phyloP scores from a whole-genome alignment of 2,113 vertebrate genomes.

The Lepus timidus region DNA sequence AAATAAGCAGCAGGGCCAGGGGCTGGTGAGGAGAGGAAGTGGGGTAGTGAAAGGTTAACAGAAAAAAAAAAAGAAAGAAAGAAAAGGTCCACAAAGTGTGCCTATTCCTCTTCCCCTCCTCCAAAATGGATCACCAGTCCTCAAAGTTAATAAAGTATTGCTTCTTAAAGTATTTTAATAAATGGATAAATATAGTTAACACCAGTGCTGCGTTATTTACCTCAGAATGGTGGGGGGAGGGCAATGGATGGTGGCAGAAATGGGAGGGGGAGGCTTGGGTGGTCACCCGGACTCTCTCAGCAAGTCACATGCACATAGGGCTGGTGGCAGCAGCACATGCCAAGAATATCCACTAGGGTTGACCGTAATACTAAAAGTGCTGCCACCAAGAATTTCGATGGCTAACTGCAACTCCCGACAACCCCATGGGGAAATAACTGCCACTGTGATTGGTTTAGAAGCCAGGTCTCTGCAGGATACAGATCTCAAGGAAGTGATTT shows the following conservation, averaged over 20 bases:
- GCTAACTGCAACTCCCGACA: conserved; percentile 1
- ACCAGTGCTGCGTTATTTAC: conserved; percentile 52
- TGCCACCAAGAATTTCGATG: conserved; percentile 40
- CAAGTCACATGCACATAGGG: neutral
- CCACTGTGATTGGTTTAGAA: conserved; percentile 25
- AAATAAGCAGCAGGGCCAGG: conserved; percentile 69
- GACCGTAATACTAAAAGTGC: neutral
- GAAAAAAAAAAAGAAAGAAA: conserved; percentile 59
- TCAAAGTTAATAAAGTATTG: conserved; percentile 71
- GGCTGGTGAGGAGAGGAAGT: conserved; percentile 66
- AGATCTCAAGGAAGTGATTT: conserved; percentile 56
- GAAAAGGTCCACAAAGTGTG: conserved; percentile 67
- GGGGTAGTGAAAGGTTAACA: conserved; percentile 51
- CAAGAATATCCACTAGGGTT: conserved; percentile 24
- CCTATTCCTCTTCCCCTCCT: conserved; percentile 58
- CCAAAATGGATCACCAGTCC: conserved; percentile 64
- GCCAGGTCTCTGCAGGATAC: neutral
- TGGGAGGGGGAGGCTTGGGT: neutral
- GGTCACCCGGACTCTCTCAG: conserved; percentile 15
- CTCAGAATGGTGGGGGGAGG: neutral
- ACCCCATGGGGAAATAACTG: neutral
- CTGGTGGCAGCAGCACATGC: neutral
- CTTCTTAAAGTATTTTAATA: conserved; percentile 82
- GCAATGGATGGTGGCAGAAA: neutral
- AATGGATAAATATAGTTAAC: conserved; percentile 70